phyloP scores from a whole-genome alignment of 2,797 vertebrate genomes.

The Micropoecilia bifurca region DNA sequence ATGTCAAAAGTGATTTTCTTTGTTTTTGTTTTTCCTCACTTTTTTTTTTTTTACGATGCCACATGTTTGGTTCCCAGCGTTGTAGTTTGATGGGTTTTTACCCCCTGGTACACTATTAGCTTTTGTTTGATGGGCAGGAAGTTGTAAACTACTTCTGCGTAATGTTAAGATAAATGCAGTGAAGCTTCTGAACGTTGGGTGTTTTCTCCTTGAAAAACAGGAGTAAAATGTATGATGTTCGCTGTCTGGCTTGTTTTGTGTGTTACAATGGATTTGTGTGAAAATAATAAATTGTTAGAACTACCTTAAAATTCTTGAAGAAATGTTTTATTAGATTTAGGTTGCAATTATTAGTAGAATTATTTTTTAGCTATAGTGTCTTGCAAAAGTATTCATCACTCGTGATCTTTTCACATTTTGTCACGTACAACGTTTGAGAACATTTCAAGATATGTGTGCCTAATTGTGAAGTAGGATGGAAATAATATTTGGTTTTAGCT shows the following conservation, averaged over 20 bases:
- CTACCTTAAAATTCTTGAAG: neutral
- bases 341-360: neutral
- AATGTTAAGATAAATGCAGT: neutral
- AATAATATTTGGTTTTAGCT: neutral
- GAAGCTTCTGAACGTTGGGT: neutral
- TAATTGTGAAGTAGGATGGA: neutral
- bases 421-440: neutral
- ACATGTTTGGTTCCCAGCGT: neutral
- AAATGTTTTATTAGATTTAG: neutral
- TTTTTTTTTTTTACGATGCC: neutral
- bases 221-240: neutral
- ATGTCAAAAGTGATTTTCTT: neutral
- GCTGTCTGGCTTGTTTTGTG: too few species aligned
- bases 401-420: neutral
- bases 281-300: neutral
- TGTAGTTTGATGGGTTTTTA: conserved; percentile 4
- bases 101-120: neutral
- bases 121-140: neutral
- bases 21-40: neutral
- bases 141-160: neutral
- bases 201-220: neutral
- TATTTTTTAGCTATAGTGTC: neutral
- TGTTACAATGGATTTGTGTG: neutral
- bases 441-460: neutral
- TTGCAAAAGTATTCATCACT: neutral